Base-by-base conservation (phyloP, 2,797 vertebrate species). In the Rhinella marina region DNA sequence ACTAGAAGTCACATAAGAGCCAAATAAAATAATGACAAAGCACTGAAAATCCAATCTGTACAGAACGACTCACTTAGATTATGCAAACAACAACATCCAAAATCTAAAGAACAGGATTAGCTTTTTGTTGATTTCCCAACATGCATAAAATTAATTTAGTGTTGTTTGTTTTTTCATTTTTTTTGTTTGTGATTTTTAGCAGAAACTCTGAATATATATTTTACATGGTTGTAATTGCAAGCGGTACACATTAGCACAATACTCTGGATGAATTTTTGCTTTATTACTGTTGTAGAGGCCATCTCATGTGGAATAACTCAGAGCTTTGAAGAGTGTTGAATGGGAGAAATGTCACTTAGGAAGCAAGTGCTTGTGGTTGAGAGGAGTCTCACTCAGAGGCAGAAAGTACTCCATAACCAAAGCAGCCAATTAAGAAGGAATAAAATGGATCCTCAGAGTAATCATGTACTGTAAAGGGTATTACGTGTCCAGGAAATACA, bases 1-100 rank as follows among this genome's bases (percentile, higher is more conserved):
- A 86, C 25, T 52, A 87, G 86, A 92, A 84, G 64, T 86, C 87
- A 89, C 88, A 73, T 10, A 68, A 75, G 90, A 90, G 66, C 21
- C 88, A 86, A 82, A 89, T 86, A 91, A 75, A 17, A 78, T n/a
- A 82, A 61, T 90, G 84, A 80, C 77, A 89, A 72, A 70, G 72
- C 52, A 80, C 64, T 68, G 77, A 89, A 88, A 89, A 90, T 84
- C 54, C 80, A 82, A 83, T 89, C 59, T 50, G 48, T 77, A 57
- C 64, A 64, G 73, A 78, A 25, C 56, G 88, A 90, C 78, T 64
- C 19, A 73, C 68, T 89, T 68, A 77, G 62, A 82, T 70, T 89
- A 79, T 89, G 32, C 73, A 86, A 89, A 66, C n/a, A 66, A 41
- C 29, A 25, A 52, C 66, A 73, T 59, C 25, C 23, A 52, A 81